Evolutionary conservation across 2,113 vertebrate genomes (phyloP).

Genomic region (Dendrocopos noguchii): DNA sequence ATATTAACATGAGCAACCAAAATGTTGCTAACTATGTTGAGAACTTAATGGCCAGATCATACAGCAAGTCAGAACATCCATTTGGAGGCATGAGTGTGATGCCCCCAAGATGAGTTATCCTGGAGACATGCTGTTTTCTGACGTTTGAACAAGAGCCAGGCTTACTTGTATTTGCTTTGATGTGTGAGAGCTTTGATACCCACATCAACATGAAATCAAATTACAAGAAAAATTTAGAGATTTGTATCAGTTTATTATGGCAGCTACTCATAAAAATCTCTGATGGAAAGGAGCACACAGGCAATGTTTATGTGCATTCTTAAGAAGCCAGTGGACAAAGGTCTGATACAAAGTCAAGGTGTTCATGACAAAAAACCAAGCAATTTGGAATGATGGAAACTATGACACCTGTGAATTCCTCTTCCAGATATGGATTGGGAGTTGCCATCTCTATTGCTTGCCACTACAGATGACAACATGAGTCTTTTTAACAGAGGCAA

Average conservation of each 20-base stretch:
- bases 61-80: not conserved
- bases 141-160: not conserved
- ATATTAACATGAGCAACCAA: not conserved
- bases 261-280: not conserved
- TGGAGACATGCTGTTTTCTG: not conserved
- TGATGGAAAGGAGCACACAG: not conserved
- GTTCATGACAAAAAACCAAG: not conserved
- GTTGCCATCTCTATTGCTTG: not conserved
- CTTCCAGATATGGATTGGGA: not conserved
- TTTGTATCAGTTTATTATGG: not conserved
- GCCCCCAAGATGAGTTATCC: not conserved
- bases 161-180: slow-evolving; percentile 3
- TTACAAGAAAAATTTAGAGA: slow-evolving; percentile 17
- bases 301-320: not conserved
- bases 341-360: not conserved
- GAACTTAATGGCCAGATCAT: not conserved
- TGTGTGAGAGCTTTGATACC: slow-evolving; percentile 15
- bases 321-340: not conserved
- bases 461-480: not conserved
- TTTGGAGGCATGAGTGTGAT: not conserved
- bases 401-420: not conserved
- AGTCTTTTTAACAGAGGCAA: not conserved
- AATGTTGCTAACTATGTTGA: not conserved
- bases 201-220: slow-evolving; percentile 19
- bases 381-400: not conserved